These are phyloP conservation scores for Orchestia grillus DNA, from an alignment of 1,140 invertebrate genomes.

Conservation along the genomic window DNA sequence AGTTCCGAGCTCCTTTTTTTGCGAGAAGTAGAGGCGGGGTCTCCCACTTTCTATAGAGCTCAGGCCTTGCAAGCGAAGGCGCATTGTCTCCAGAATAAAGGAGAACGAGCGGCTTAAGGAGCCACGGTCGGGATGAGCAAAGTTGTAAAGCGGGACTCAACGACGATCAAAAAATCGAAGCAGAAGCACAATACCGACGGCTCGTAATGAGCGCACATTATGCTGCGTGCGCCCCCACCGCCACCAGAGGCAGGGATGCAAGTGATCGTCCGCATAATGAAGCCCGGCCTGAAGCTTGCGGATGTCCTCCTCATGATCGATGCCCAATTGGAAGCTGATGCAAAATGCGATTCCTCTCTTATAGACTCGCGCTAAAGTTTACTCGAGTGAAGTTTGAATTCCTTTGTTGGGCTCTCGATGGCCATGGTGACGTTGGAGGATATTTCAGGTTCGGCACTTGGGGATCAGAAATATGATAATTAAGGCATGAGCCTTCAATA, in stretches of 20 bases:
- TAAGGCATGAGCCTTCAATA: neutral
- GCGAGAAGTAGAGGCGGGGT: neutral
- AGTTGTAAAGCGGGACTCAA: slow-evolving; percentile 27
- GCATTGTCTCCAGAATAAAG: slow-evolving; percentile 26
- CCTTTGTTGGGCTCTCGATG: neutral
- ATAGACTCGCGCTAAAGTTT: neutral
- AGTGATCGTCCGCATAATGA: neutral
- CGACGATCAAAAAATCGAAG: slow-evolving; percentile 39
- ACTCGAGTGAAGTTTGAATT: neutral
- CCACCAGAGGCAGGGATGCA: neutral
- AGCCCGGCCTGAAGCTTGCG: neutral
- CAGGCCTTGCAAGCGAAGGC: neutral
- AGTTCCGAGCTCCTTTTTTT: neutral
- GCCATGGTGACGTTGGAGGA: neutral
- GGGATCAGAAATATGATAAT: neutral
- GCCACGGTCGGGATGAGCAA: slow-evolving; percentile 28
- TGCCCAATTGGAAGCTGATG: neutral
- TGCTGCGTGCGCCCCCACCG: neutral
- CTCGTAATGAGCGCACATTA: neutral
- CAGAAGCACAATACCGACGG: neutral
- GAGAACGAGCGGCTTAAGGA: slow-evolving; percentile 26
- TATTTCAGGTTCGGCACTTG: neutral
- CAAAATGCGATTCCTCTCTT: neutral
- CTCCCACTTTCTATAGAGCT: neutral
- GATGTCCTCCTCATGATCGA: neutral